phyloP scores from a whole-genome alignment of 2,888 invertebrate species.

The Pycnomerus fuliginosus region DNA sequence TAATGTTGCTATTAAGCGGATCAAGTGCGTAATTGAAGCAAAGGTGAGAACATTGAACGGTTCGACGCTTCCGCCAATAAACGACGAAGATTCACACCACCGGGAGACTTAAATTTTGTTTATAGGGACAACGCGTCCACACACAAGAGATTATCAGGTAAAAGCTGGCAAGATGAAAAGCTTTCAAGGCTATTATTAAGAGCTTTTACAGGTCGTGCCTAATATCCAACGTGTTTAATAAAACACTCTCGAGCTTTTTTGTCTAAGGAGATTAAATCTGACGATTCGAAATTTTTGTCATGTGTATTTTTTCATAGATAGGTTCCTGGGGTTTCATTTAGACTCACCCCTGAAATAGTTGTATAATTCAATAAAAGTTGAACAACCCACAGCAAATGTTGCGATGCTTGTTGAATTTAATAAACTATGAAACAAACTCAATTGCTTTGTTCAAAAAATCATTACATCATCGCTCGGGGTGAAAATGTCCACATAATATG shows the following conservation, averaged over 20 bases:
- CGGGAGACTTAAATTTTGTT: constrained; percentile 26
- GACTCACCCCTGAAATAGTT: not conserved
- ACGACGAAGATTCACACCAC: constrained; percentile 30
- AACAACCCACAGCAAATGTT: constrained; percentile 45
- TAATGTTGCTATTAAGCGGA: constrained; percentile 9
- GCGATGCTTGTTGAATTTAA: constrained; percentile 48
- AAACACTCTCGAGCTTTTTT: constrained; percentile 21
- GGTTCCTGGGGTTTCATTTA: not conserved
- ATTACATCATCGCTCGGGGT: constrained; percentile 51
- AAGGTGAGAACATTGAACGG: constrained; percentile 34
- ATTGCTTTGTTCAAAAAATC: constrained; percentile 53
- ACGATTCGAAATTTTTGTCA: constrained; percentile 10
- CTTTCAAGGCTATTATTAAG: constrained; percentile 28
- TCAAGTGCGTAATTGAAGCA: constrained; percentile 18
- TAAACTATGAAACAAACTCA: constrained; percentile 53
- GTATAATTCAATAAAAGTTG: constrained; percentile 16
- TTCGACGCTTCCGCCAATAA: constrained; percentile 30
- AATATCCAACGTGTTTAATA: constrained; percentile 32
- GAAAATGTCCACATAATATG: constrained; percentile 44
- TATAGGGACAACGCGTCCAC: constrained; percentile 30
- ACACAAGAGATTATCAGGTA: constrained; percentile 27
- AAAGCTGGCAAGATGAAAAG: constrained; percentile 23
- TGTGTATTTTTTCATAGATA: not conserved
- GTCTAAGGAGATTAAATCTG: constrained; percentile 25
- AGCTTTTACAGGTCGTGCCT: constrained; percentile 30